A percentile compares a stretch with the other conserved stretches of the same genome.
Conservation (phyloP, 2,113 vertebrate species). For the Cercocebus atys region DNA sequence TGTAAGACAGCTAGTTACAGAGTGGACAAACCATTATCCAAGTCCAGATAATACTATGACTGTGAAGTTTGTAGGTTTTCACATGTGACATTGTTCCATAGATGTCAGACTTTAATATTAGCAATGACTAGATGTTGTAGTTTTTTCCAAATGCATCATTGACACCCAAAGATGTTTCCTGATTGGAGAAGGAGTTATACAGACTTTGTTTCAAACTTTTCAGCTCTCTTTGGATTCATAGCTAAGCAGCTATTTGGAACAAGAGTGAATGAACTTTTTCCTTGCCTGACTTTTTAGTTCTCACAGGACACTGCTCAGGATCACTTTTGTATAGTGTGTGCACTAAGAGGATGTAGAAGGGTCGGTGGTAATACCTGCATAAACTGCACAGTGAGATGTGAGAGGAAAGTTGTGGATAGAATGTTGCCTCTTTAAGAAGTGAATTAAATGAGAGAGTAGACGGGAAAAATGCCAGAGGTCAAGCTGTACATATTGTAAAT, state of each 20-base stretch:
- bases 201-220: background rate
- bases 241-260: background rate
- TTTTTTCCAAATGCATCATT: background rate
- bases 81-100: constrained; percentile 14
- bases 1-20: constrained; percentile 37
- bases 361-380: background rate
- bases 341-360: background rate
- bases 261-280: background rate
- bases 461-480: background rate
- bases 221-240: background rate
- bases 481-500: background rate
- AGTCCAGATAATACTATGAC: background rate
- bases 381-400: background rate
- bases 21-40: constrained; percentile 7
- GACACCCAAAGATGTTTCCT: background rate
- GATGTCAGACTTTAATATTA: constrained; percentile 10
- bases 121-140: background rate
- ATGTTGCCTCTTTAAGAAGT: constrained; percentile 25
- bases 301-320: background rate
- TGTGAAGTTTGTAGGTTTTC: constrained; percentile 1
- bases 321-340: background rate
- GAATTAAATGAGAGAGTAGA: constrained; percentile 39
- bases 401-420: background rate
- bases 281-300: background rate
- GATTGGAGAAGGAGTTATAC: background rate